phyloP scores from a whole-genome alignment of 2,888 invertebrate genomes.

The Ditula angustiorana region DNA sequence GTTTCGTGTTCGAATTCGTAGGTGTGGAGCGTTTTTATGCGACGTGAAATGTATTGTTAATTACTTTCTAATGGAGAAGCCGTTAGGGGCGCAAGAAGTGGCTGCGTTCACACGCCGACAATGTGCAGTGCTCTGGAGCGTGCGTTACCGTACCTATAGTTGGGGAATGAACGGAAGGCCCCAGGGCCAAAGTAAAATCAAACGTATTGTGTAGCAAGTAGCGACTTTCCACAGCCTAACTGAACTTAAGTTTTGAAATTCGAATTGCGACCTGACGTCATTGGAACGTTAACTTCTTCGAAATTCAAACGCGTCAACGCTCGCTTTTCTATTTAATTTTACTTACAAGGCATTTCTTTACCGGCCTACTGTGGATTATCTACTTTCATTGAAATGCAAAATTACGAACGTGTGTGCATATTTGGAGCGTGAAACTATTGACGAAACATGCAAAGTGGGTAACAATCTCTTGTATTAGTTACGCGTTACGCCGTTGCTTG shows the following conservation, averaged over 20 bases:
- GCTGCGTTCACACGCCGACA: conserved; percentile 73
- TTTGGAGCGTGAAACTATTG: conserved; percentile 83
- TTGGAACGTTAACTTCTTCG: conserved; percentile 68
- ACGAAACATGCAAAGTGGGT: conserved; percentile 85
- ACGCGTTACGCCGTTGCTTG: conserved; percentile 69
- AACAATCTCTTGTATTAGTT: conserved; percentile 84
- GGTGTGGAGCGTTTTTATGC: conserved; percentile 57
- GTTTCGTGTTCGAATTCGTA: conserved; percentile 54
- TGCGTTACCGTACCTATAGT: conserved; percentile 75
- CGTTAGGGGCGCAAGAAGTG: conserved; percentile 64
- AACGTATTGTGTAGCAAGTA: too few relatives aligned
- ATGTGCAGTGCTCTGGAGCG: conserved; percentile 52
- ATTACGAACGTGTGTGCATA: conserved; percentile 48
- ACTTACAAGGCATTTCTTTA: conserved; percentile 38
- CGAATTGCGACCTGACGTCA: conserved; percentile 70
- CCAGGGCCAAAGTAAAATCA: too few relatives aligned
- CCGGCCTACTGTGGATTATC: conserved; percentile 58
- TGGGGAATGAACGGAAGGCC: too few relatives aligned
- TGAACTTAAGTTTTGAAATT: conserved; percentile 78
- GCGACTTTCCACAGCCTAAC: too few relatives aligned
- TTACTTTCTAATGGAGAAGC: conserved; percentile 77
- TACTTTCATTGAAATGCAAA: conserved; percentile 77
- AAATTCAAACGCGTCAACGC: conserved; percentile 48
- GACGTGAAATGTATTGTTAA: conserved; percentile 65
- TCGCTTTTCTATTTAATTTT: conserved; percentile 31